phyloP scores from a whole-genome alignment of 2,888 invertebrate genomes.

The Pachydiplax longipennis region DNA sequence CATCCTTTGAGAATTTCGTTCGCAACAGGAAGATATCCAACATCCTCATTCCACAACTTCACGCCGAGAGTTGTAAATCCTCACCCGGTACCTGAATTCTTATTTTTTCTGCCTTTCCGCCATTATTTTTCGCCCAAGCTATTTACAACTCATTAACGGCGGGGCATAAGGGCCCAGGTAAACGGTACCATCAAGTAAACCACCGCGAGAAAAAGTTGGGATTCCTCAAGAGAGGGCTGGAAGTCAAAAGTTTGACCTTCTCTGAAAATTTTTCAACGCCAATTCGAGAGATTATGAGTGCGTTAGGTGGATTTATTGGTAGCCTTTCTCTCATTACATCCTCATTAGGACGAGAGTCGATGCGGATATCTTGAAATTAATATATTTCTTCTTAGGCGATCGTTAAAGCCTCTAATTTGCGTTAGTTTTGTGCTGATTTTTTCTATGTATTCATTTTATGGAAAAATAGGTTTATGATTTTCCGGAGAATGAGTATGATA shows the following conservation, averaged over 20 bases:
- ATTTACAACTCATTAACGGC: slow-evolving; percentile 3
- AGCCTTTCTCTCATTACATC: too few species aligned
- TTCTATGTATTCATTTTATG: too few species aligned
- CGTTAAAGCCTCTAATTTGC: too few species aligned
- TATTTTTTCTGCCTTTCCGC: background rate
- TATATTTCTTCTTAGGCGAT: too few species aligned
- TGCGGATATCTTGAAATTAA: too few species aligned
- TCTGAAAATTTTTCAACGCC: background rate
- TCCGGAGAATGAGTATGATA: too few species aligned
- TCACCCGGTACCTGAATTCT: background rate
- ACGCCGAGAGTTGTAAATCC: background rate
- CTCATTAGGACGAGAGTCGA: too few species aligned
- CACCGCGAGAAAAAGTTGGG: background rate
- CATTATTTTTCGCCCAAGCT: background rate
- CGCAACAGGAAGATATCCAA: background rate
- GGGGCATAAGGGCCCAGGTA: background rate
- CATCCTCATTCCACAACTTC: background rate
- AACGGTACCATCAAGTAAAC: background rate
- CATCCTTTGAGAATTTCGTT: background rate
- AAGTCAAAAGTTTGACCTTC: background rate
- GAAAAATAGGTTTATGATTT: too few species aligned
- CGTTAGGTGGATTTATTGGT: too few species aligned
- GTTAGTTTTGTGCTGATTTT: too few species aligned
- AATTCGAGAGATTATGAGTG: background rate
- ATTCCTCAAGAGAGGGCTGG: background rate